Base-by-base conservation (phyloP, 30 jellyfish, hydroid and myxozoan genomes). In the Catostylus mosaicus region DNA sequence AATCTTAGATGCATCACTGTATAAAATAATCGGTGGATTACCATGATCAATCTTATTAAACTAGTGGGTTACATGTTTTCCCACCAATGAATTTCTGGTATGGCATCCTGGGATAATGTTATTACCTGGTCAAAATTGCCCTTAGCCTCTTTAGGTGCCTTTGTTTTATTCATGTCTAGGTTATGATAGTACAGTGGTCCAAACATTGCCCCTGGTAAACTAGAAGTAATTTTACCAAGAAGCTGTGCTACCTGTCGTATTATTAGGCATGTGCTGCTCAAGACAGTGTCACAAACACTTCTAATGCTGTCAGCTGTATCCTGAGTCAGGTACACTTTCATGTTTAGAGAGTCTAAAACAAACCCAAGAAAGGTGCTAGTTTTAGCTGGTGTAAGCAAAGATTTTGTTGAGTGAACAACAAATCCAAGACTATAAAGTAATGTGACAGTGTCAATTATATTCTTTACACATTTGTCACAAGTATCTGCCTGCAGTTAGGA, bases 1-100 rank as follows among this genome's bases (percentile, higher is more conserved):
- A 23, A 30, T 18, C 5, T 22, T 20, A 7, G 96, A 87, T 37
- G 96, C 96, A 87, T 87, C 96, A 31, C 94, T 38, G 36, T 75
- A 45, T 12, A 84, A 47, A 0, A 50, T 75, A 30, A 75, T 40
- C 22, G 40, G 69, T 11, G 86, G 90, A 30, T 48, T 50, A 9
- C 73, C 85, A 33, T 47, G 62, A 34, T 30, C 30, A 40, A 86
- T 60, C 1, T 27, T 33, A 32, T 54, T 67, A 24, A 10, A 64
- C 31, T 54, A 24, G 29, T 30, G 0, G n/a, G 24, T 27, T 9
- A 76, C 43, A 24, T 66, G 16, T 36, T 16, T 8, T 46, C 31
- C 96, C 90, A 86, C 96, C 96, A 86, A 11, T 40, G 10, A 10
- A 75, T 3, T 3, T 75, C 90, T 9, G 0, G 37, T 1, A n/a